Evolutionary conservation across 2,888 invertebrate genomes (phyloP).

Genomic region (Drosophila macrospina): DNA sequence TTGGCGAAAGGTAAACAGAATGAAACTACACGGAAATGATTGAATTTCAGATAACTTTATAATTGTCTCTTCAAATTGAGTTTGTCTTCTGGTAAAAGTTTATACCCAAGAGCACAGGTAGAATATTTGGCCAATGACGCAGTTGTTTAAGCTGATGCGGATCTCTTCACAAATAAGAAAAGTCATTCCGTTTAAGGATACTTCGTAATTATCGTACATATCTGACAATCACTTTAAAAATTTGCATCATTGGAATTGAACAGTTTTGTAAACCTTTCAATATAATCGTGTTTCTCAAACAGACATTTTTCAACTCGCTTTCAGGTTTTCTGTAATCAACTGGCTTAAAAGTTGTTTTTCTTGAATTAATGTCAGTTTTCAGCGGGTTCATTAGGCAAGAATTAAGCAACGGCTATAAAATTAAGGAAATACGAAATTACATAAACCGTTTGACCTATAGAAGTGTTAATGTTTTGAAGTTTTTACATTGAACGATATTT

Average conservation of each 20-base stretch:
- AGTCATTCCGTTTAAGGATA: conserved; percentile 9
- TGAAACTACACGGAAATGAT: conserved; percentile 56
- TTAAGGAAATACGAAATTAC: conserved; percentile 34
- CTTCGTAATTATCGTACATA: conserved; percentile 5
- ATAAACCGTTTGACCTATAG: conserved; percentile 41
- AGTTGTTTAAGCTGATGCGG: conserved; percentile 22
- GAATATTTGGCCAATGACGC: conserved; percentile 34
- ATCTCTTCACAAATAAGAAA: conserved; percentile 11
- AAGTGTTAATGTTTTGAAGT: conserved; percentile 14
- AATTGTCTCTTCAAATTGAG: conserved; percentile 36
- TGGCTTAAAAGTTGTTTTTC: conserved; percentile 42
- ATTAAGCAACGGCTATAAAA: conserved; percentile 47
- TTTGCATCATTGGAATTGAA: conserved; percentile 19
- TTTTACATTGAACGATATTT: not conserved
- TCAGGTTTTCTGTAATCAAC: conserved; percentile 34
- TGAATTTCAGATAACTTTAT: conserved; percentile 60
- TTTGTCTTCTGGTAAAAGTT: conserved; percentile 14
- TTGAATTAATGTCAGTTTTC: conserved; percentile 38
- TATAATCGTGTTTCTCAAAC: conserved; percentile 3
- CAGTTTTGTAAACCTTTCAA: not conserved
- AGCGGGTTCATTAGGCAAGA: conserved; percentile 42
- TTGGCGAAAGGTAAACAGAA: conserved; percentile 45
- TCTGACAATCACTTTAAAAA: not conserved
- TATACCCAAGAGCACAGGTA: conserved; percentile 29
- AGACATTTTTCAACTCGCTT: conserved; percentile 20